Base-by-base conservation (phyloP, 1,140 invertebrate species). In the Pseudobourletiella spinata region DNA sequence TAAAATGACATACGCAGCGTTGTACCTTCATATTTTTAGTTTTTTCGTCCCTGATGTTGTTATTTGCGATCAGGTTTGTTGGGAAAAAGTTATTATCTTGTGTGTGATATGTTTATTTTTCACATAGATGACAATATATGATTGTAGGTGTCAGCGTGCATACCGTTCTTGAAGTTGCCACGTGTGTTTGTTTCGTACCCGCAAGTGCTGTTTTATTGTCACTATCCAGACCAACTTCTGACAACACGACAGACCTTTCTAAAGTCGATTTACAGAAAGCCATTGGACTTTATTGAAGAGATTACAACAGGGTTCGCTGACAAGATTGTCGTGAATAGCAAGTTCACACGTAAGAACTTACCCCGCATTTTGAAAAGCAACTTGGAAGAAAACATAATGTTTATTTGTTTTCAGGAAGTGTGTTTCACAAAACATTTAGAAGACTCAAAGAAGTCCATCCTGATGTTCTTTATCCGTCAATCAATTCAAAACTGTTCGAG, bases 221-320 rank as follows among this genome's bases (percentile, higher is more conserved):
- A 99, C 79, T 93, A 94, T 79, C 97, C 97, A 0, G 97, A 99
- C 77, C 87, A 93, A 72, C 78, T 99, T 2, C 78, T 98, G 1
- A 86, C 87, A 16, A 72, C 79, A 2, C 80, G 81, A 61, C 83
- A 82, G 20, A 82, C 84, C 0, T 65, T 75, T 1, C 70, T 89
- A 0, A 95, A 95, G 74, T 80, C 79, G 43, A 20, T 92, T 0
- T 99, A 99, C 76, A 80, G 97, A 39, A 75, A 76, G n/a, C 88
- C 93, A 0, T 76, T 99, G 1, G 91, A 99, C 77, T 92, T 83
- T 79, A 62, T 98, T 0, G 97, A 99, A 77, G 89, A 95, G 74
- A 79, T 81, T 30, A 92, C 94, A 0, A 98, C 93, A 6, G 81
- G 81, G 3, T 76, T 82, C 74, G 90, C 95, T 8, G 85, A 97